Conservation (phyloP, 2,888 invertebrate species). For the Sceliomorpha sp. region DNA sequence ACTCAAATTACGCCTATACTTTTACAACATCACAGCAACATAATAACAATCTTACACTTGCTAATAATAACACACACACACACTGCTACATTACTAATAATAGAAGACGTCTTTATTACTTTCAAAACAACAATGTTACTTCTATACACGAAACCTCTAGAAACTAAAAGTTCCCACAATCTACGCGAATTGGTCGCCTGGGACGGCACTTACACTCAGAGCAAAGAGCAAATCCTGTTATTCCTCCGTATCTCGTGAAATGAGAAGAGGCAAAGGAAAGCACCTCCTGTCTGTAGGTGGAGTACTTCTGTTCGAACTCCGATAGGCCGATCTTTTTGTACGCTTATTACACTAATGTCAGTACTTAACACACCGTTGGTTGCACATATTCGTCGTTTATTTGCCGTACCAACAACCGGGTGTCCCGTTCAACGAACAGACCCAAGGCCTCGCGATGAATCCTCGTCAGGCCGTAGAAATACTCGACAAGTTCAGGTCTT, state of each 20-base stretch:
- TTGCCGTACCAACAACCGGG: slow-evolving; percentile 68
- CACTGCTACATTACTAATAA: no score
- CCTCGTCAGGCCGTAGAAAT: no score
- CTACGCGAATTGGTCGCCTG: slow-evolving; percentile 60
- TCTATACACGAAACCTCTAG: slow-evolving; percentile 18
- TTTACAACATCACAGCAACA: no score
- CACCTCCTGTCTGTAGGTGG: slow-evolving; percentile 61
- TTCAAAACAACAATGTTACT: slow-evolving; percentile 1
- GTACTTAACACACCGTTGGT: slow-evolving; percentile 77
- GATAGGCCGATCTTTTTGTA: slow-evolving; percentile 72
- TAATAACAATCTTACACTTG: no score
- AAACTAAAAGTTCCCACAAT: slow-evolving; percentile 65
- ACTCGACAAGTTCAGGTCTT: no score
- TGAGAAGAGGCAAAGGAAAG: slow-evolving; percentile 54
- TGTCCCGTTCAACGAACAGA: slow-evolving; percentile 57
- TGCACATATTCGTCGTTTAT: slow-evolving; percentile 70
- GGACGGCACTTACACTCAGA: slow-evolving; percentile 53
- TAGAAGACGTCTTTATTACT: no score
- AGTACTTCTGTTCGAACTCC: slow-evolving; percentile 61
- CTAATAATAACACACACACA: no score
- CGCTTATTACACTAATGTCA: slow-evolving; percentile 79
- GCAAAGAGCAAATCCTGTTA: slow-evolving; percentile 62
- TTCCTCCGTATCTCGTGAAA: slow-evolving; percentile 58
- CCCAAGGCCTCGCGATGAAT: not conserved
- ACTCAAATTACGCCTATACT: no score